Evolutionary conservation across 30 jellyfish, hydroid and myxozoan genomes (phyloP), one percentile per base, ranked within the genome.

Genomic region (Catostylus mosaicus): DNA sequence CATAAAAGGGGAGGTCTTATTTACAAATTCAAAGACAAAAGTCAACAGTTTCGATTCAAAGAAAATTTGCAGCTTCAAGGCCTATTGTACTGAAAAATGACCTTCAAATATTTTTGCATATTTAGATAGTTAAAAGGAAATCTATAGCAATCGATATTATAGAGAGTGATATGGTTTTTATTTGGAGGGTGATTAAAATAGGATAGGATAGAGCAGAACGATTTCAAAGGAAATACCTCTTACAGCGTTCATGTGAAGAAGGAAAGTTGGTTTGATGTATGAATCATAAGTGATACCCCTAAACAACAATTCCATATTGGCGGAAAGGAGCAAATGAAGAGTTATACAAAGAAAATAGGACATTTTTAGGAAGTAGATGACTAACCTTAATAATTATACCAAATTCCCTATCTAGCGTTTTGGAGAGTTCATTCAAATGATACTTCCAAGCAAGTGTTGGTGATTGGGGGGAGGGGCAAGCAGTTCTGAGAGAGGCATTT

Each of bases 171-270:
- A n/a, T n/a, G n/a, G n/a, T n/a, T n/a, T n/a, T n/a, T n/a, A n/a
- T n/a, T 47, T 75, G 37, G 60, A 75, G 18, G 29, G 62, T 20
- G 30, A 16, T 36, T 8, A 75, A 75, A 75, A 71, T 71, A 26
- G 71, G 75, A 75, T 40, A 40, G 40, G 83, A 71, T 0, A 80
- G 87, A 75, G 87, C 73, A 47, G 45, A 52, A 51, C 23, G 36
- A 75, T 54, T 75, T 54, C 69, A 61, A 75, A 75, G 30, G 87
- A 29, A 47, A 75, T 75, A 47, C 80, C 87, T 75, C 87, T 51
- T 22, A 75, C 75, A 30, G 50, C 79, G 23, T 75, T 75, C 75
- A 8, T 48, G 66, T 66, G 91, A 19, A 81, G 69, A 83, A 67
- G 46, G 52, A 61, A 67, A 22, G 51, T 71, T 33, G 83, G 59